Evolutionary conservation across 2,888 invertebrate species (phyloP).

Genomic region (Pheosia gnoma): DNA sequence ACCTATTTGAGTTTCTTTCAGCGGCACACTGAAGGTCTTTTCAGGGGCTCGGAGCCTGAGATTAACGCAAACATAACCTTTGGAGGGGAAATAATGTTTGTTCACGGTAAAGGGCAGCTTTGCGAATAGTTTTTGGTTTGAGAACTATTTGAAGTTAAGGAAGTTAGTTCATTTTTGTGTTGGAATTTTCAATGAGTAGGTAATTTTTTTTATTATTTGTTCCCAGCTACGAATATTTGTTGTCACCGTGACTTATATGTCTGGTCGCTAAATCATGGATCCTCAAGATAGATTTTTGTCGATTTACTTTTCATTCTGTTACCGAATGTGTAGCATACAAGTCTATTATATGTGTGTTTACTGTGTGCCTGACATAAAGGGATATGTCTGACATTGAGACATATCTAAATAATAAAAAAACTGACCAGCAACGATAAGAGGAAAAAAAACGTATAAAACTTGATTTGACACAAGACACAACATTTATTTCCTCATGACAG

Average conservation of each 20-base stretch:
- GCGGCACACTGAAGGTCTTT: slow-evolving; percentile 23
- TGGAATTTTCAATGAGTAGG: neutral
- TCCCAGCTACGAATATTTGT: too few relatives aligned
- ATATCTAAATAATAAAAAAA: too few relatives aligned
- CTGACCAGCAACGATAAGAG: neutral
- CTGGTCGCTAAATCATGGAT: too few relatives aligned
- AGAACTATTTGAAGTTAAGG: neutral
- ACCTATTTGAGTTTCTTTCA: slow-evolving; percentile 37
- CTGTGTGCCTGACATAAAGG: too few relatives aligned
- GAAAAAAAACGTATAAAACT: too few relatives aligned
- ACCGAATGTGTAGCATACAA: too few relatives aligned
- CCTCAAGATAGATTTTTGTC: too few relatives aligned
- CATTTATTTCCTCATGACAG: neutral
- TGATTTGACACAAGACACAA: too few relatives aligned
- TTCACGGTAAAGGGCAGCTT: slow-evolving; percentile 9
- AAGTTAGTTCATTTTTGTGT: neutral
- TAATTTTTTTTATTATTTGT: neutral
- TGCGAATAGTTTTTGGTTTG: neutral
- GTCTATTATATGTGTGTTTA: too few relatives aligned
- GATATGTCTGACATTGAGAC: too few relatives aligned
- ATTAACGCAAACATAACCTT: slow-evolving; percentile 31
- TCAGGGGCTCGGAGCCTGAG: slow-evolving; percentile 30
- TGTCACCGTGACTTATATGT: too few relatives aligned
- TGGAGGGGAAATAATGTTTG: slow-evolving; percentile 34
- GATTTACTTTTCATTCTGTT: too few relatives aligned